These are phyloP conservation scores for Stenopsyche tienmushanensis DNA, from an alignment of 1,140 invertebrate genomes.

Conservation along the genomic window DNA sequence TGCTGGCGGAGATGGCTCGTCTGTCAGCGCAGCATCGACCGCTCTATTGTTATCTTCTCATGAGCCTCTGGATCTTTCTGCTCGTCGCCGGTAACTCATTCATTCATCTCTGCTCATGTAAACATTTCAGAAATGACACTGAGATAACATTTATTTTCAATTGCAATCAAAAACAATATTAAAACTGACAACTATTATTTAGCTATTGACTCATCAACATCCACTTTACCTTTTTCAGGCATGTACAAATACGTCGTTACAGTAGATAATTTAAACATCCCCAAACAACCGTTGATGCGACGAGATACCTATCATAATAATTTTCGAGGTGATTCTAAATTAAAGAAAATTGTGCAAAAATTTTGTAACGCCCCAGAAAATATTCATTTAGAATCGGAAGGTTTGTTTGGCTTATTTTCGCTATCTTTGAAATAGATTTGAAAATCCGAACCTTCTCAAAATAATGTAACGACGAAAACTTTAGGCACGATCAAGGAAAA, in stretches of 20 bases:
- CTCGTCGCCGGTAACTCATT: constrained; percentile 62
- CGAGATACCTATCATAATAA: constrained; percentile 54
- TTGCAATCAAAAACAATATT: not conserved
- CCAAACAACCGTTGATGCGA: constrained; percentile 46
- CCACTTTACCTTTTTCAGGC: constrained; percentile 60
- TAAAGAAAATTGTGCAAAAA: constrained; percentile 60
- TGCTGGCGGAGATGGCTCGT: constrained; percentile 60
- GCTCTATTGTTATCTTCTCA: constrained; percentile 73
- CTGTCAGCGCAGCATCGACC: constrained; percentile 71
- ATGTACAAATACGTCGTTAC: constrained; percentile 75
- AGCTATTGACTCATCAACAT: too few relatives aligned
- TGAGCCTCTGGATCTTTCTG: constrained; percentile 77
- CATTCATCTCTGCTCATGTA: constrained; percentile 7
- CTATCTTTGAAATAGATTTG: too few relatives aligned
- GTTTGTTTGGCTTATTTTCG: constrained; percentile 46
- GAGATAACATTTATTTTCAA: not conserved
- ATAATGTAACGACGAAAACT: constrained; percentile 11
- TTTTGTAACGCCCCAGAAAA: constrained; percentile 68
- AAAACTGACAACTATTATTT: not conserved
- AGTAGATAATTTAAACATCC: constrained; percentile 50
- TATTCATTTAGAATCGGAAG: constrained; percentile 68
- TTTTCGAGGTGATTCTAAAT: constrained; percentile 61
- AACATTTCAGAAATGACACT: not conserved
- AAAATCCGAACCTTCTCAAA: too few relatives aligned
- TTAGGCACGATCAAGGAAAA: constrained; percentile 57